phyloP scores from a whole-genome alignment of 53 echinoderm and acorn worm genomes.

The Pentamera pediparva region DNA sequence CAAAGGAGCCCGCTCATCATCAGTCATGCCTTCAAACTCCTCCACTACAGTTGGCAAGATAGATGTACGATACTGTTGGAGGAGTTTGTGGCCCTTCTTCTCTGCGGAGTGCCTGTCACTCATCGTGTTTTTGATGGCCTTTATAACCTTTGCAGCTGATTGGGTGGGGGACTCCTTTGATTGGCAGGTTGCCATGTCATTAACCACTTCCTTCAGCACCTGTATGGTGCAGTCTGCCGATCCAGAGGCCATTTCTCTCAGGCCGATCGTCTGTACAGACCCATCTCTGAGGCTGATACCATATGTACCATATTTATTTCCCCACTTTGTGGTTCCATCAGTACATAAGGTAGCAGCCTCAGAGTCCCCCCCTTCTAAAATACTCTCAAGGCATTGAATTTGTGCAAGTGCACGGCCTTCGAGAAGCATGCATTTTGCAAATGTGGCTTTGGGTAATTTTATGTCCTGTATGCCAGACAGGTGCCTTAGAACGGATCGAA shows the following conservation, averaged over 20 bases:
- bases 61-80: conserved; percentile 24
- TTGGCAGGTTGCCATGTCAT: too few species aligned
- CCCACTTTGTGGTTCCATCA: conserved; percentile 52
- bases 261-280: conserved; percentile 40
- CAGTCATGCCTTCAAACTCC: conserved; percentile 33
- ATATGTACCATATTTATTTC: conserved; percentile 45
- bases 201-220: too few species aligned
- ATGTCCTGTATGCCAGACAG: not conserved
- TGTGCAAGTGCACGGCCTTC: conserved; percentile 46
- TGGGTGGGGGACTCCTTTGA: too few species aligned
- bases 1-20: conserved; percentile 12
- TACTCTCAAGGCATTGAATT: conserved; percentile 22
- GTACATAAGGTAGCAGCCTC: conserved; percentile 28
- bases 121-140: conserved; percentile 58
- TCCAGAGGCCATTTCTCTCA: conserved; percentile 28
- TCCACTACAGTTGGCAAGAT: conserved; percentile 36
- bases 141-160: too few species aligned
- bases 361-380: not conserved
- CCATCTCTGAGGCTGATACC: conserved; percentile 31
- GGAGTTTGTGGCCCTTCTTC: conserved; percentile 37
- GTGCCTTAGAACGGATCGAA: conserved; percentile 23
- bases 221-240: too few species aligned
- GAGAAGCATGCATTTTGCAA: conserved; percentile 35
- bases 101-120: conserved; percentile 40
- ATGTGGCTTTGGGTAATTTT: conserved; percentile 21